Conservation (phyloP, 1,140 invertebrate genomes). For the Diprion similis region DNA sequence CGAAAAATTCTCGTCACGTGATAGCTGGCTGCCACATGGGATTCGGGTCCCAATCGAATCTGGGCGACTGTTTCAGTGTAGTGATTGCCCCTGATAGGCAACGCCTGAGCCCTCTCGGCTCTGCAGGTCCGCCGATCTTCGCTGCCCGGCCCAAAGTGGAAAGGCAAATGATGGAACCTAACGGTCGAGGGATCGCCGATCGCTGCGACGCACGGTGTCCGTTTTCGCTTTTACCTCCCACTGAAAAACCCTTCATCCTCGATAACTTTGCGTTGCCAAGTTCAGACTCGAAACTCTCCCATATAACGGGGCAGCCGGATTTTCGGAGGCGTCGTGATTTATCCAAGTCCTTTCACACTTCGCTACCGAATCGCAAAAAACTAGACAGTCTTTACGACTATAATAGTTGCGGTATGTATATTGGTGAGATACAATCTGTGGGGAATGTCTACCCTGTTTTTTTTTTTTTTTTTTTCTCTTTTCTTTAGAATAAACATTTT, state of each 20-base stretch:
- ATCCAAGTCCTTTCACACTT: no score
- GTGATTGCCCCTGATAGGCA: neutral
- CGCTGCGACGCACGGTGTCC: neutral
- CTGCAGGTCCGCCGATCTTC: neutral
- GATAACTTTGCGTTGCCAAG: no score
- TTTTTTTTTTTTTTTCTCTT: no score
- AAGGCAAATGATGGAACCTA: slow-evolving; percentile 2
- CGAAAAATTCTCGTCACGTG: slow-evolving; percentile 2
- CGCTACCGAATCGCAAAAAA: no score
- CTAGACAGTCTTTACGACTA: no score
- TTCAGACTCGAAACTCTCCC: no score
- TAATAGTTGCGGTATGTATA: no score
- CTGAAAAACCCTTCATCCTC: neutral
- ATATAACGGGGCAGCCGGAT: no score
- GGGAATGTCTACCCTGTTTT: no score
- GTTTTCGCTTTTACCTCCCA: neutral
- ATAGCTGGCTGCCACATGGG: neutral
- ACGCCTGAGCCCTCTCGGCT: neutral
- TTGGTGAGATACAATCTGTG: no score
- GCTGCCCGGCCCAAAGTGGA: neutral
- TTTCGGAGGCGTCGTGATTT: no score
- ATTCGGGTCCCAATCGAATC: slow-evolving; percentile 7
- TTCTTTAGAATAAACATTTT: no score
- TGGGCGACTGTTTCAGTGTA: slow-evolving; percentile 4
- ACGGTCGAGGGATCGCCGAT: neutral